Evolutionary conservation across 2,113 vertebrate genomes (phyloP).

Genomic region (Cnemophilus loriae): DNA sequence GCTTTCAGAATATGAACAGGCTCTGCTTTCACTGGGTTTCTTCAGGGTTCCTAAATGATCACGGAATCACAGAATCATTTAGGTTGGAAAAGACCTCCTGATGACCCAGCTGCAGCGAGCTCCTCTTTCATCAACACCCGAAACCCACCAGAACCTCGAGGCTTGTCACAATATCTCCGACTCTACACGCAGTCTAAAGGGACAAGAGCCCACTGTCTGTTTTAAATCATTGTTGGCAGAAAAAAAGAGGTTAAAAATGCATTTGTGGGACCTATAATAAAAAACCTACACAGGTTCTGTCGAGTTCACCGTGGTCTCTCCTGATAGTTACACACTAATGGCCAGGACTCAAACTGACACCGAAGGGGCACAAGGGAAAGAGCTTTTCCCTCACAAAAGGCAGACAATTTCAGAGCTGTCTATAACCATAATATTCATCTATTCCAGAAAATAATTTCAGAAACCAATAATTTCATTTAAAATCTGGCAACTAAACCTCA

Average conservation of each 20-base stretch:
- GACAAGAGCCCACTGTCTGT: neutral
- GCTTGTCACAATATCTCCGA: neutral
- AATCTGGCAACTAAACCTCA: neutral
- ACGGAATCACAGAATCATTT: neutral
- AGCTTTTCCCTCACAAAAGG: neutral
- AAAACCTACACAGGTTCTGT: neutral
- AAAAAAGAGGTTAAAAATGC: neutral
- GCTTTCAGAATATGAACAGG: neutral
- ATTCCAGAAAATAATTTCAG: neutral
- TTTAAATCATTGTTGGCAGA: neutral
- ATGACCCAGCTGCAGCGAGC: neutral
- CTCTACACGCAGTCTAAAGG: neutral
- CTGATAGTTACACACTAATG: neutral
- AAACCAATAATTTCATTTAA: neutral
- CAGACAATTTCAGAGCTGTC: neutral
- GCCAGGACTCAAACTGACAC: neutral
- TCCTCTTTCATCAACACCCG: neutral
- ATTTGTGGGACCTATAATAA: neutral
- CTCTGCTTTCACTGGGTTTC: neutral
- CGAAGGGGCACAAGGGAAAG: neutral
- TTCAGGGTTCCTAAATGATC: neutral
- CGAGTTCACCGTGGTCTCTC: neutral
- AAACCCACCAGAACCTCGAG: accelerated
- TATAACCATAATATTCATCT: neutral
- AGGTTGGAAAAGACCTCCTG: neutral